phyloP scores from a whole-genome alignment of 2,113 vertebrate species.

The Calidris pugnax region DNA sequence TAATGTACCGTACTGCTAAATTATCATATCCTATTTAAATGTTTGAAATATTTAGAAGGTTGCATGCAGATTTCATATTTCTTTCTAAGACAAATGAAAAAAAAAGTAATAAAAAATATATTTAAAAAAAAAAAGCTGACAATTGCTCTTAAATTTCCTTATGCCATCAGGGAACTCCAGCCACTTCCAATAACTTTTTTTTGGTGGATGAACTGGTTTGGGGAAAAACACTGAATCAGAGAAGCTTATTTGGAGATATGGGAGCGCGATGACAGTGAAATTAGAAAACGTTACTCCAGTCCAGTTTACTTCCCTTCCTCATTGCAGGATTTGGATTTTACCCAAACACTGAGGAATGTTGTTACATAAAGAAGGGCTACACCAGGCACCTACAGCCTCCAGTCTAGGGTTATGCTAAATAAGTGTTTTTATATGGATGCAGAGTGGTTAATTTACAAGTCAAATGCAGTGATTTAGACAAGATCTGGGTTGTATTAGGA shows the following conservation, averaged over 20 bases:
- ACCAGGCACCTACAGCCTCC: not conserved
- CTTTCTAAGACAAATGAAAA: conserved; percentile 81
- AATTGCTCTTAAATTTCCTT: not conserved
- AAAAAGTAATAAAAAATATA: conserved; percentile 80
- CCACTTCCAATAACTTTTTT: not conserved
- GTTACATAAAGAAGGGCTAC: not conserved
- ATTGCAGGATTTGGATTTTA: not conserved
- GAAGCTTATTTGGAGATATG: not conserved
- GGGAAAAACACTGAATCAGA: not conserved
- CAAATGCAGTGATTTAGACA: not conserved
- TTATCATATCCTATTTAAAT: conserved; percentile 87
- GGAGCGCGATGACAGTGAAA: not conserved
- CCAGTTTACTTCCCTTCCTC: not conserved
- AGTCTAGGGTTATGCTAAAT: not conserved
- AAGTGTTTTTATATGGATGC: no score
- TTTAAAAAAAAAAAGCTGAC: conserved; percentile 48
- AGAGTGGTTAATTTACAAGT: not conserved
- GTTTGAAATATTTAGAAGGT: conserved; percentile 78
- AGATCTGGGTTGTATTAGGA: not conserved
- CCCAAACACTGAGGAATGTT: not conserved
- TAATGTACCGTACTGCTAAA: conserved; percentile 81
- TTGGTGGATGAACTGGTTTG: not conserved
- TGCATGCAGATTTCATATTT: conserved; percentile 85
- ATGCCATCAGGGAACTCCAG: not conserved
- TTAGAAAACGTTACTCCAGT: not conserved